These are phyloP conservation scores for Caradrina kadenii DNA, from an alignment of 2,888 invertebrate species.

Conservation along the genomic window DNA sequence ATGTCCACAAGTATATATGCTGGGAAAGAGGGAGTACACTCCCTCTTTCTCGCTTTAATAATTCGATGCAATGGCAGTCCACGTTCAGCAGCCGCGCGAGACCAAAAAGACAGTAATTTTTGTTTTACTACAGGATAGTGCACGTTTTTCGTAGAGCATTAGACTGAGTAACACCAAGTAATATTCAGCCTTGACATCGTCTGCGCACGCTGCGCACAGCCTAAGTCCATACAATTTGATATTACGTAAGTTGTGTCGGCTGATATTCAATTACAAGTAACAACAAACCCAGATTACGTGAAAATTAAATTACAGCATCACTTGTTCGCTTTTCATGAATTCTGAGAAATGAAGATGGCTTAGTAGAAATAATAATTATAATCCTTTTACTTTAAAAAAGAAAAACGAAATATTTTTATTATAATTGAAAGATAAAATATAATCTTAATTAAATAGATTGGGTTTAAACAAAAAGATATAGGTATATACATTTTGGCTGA, in stretches of 20 bases:
- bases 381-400: slow-evolving; percentile 22
- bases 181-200: background rate
- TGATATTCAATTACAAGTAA: slow-evolving; percentile 49
- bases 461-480: too few species aligned
- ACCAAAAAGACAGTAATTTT: too few species aligned
- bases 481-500: too few species aligned
- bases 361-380: slow-evolving; percentile 19
- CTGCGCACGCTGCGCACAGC: background rate
- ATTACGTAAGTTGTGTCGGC: slow-evolving; percentile 15
- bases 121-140: too few species aligned
- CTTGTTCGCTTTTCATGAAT: slow-evolving; percentile 31
- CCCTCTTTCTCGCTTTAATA: too few species aligned
- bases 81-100: too few species aligned
- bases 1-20: too few species aligned
- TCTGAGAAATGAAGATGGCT: slow-evolving; percentile 6
- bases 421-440: too few species aligned
- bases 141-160: background rate
- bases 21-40: too few species aligned
- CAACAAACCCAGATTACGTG: slow-evolving; percentile 33
- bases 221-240: slow-evolving; percentile 17
- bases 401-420: background rate
- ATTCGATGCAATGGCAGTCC: too few species aligned
- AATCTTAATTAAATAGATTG: too few species aligned
- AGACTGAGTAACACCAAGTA: too few species aligned
- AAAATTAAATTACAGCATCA: slow-evolving; percentile 41